Evolutionary conservation across 2,888 invertebrate genomes (phyloP).

Genomic region (Eilema sororculum): DNA sequence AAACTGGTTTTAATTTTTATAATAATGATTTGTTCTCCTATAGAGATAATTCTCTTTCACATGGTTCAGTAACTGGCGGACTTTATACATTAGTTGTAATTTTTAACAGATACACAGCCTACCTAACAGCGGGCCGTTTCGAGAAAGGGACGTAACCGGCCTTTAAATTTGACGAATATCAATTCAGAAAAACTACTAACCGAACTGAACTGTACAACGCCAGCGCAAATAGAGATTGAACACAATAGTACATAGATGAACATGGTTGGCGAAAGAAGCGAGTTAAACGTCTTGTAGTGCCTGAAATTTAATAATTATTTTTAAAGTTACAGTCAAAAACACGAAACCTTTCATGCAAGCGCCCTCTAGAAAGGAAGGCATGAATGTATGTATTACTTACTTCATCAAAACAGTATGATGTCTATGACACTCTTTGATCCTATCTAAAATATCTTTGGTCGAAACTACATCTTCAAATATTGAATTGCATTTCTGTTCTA

Average conservation of each 20-base stretch:
- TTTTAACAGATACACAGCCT: no score
- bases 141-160: no score
- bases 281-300: conserved; percentile 57
- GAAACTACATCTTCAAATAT: conserved; percentile 56
- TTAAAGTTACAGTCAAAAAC: not conserved
- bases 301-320: conserved; percentile 45
- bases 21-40: no score
- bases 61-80: no score
- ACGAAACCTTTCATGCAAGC: not conserved
- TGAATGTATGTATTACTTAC: conserved; percentile 55
- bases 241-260: conserved; percentile 71
- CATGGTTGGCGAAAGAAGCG: conserved; percentile 69
- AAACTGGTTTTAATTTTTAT: no score
- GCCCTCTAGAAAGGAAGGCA: not conserved
- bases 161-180: not conserved
- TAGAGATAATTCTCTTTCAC: no score
- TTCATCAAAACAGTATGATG: conserved; percentile 65
- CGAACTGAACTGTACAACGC: conserved; percentile 67
- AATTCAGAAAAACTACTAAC: conserved; percentile 54
- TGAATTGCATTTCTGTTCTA: conserved; percentile 58
- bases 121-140: no score
- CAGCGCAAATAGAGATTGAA: conserved; percentile 72
- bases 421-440: conserved; percentile 70
- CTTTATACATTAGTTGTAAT: no score
- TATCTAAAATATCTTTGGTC: conserved; percentile 45